Conservation (phyloP, 2,113 vertebrate genomes). For the Acanthochromis polyacanthus region DNA sequence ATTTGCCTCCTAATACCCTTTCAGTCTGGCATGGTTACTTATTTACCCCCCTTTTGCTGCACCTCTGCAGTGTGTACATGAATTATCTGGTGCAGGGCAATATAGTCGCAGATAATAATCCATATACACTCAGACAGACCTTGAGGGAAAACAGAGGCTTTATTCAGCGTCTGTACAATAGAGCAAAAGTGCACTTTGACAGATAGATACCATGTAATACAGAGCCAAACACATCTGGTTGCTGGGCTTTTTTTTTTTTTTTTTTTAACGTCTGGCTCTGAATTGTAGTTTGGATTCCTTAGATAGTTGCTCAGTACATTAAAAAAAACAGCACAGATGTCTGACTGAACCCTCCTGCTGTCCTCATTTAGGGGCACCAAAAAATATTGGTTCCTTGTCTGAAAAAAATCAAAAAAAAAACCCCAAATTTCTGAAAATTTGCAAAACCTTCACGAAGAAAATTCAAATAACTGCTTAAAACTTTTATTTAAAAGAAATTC, state of each 20-base stretch:
- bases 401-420: too few species aligned
- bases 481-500: too few species aligned
- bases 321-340: neutral
- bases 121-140: constrained; percentile 8
- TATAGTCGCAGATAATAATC: constrained; percentile 25
- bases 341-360: too few species aligned
- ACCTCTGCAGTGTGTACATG: constrained; percentile 6
- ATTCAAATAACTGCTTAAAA: too few species aligned
- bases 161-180: neutral
- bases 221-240: neutral
- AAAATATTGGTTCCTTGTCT: too few species aligned
- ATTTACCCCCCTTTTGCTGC: constrained; percentile 48
- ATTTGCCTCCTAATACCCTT: neutral
- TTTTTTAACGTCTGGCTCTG: neutral
- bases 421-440: too few species aligned
- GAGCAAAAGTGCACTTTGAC: neutral
- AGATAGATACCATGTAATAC: neutral
- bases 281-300: too few species aligned
- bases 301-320: too few species aligned
- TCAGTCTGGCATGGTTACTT: constrained; percentile 23
- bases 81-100: constrained; percentile 23
- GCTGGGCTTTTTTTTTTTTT: too few species aligned
- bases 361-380: too few species aligned
- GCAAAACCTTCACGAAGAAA: too few species aligned
- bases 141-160: neutral